phyloP scores from a whole-genome alignment of 2,888 invertebrate genomes.

The Apodemia hepburni region DNA sequence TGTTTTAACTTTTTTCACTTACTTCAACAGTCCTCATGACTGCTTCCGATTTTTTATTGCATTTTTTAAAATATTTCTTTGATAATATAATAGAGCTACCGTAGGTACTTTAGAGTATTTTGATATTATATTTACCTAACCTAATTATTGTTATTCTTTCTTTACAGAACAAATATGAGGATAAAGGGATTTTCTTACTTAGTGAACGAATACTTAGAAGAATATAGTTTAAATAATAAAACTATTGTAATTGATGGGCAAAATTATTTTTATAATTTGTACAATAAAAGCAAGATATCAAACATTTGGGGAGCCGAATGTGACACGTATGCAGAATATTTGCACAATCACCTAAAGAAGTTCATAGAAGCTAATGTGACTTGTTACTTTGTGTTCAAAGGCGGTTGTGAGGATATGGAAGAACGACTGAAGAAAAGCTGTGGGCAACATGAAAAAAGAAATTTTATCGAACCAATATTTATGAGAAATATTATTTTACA shows the following conservation, averaged over 20 bases:
- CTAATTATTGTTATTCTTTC: not conserved
- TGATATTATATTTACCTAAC: no score
- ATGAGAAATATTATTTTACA: slow-evolving; percentile 37
- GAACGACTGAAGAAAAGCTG: not conserved
- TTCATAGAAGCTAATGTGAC: slow-evolving; percentile 41
- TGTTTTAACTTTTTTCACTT: no score
- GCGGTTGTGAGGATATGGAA: slow-evolving; percentile 34
- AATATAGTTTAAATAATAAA: slow-evolving; percentile 33
- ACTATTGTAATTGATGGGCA: slow-evolving; percentile 45
- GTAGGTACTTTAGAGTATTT: no score
- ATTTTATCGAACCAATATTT: slow-evolving; percentile 34
- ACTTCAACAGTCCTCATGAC: no score
- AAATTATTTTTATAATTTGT: slow-evolving; percentile 38
- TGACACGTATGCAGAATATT: slow-evolving; percentile 36
- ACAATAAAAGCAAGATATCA: slow-evolving; percentile 32
- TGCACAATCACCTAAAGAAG: slow-evolving; percentile 35
- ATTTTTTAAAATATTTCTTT: no score
- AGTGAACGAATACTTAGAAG: slow-evolving; percentile 13
- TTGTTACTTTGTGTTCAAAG: slow-evolving; percentile 44
- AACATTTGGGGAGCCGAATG: slow-evolving; percentile 41
- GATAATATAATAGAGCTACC: no score
- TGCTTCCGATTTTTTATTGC: no score
- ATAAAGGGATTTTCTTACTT: slow-evolving; percentile 22
- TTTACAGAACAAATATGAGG: slow-evolving; percentile 27
- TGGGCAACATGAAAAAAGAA: not conserved